A percentile compares a stretch with the other conserved stretches of the same genome.
These are phyloP conservation scores for Lottia gigantea DNA, from an alignment of 2,888 invertebrate species.

Conservation along the genomic window DNA sequence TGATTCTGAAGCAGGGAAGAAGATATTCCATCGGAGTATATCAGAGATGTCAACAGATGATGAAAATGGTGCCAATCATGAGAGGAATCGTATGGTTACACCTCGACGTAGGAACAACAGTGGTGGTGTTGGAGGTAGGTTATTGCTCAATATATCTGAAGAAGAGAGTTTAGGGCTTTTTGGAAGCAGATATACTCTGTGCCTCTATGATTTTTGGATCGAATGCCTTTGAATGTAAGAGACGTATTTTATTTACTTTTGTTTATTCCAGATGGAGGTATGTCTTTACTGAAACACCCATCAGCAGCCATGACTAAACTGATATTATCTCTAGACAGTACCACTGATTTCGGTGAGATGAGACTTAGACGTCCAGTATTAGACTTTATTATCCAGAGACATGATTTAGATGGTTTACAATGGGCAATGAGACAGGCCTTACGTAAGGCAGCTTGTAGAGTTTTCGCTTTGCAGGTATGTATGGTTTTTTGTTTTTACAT, in stretches of 20 bases:
- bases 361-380: slow-evolving; percentile 84
- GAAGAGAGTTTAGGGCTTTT: no score
- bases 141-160: no score
- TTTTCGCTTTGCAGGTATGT: slow-evolving; percentile 83
- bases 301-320: slow-evolving; percentile 87
- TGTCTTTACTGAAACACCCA: slow-evolving; percentile 87
- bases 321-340: slow-evolving; percentile 65
- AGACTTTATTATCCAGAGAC: slow-evolving; percentile 80
- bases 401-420: slow-evolving; percentile 85
- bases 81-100: slow-evolving; percentile 47
- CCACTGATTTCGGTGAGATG: slow-evolving; percentile 43
- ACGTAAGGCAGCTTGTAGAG: slow-evolving; percentile 75
- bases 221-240: no score
- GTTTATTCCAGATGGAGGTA: slow-evolving; percentile 76
- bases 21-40: slow-evolving; percentile 62
- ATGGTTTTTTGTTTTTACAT: neutral
- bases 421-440: slow-evolving; percentile 90
- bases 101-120: slow-evolving; percentile 73
- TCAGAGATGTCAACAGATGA: slow-evolving; percentile 63
- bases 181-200: no score
- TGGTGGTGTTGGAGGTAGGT: slow-evolving; percentile 73
- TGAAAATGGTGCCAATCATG: slow-evolving; percentile 46
- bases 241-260: no score
- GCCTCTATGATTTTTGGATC: no score
- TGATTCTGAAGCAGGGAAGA: slow-evolving; percentile 44